A percentile compares a stretch with the other conserved stretches of the same genome.
phyloP scores from a whole-genome alignment of 2,113 vertebrate genomes.

The Vimba vimba region DNA sequence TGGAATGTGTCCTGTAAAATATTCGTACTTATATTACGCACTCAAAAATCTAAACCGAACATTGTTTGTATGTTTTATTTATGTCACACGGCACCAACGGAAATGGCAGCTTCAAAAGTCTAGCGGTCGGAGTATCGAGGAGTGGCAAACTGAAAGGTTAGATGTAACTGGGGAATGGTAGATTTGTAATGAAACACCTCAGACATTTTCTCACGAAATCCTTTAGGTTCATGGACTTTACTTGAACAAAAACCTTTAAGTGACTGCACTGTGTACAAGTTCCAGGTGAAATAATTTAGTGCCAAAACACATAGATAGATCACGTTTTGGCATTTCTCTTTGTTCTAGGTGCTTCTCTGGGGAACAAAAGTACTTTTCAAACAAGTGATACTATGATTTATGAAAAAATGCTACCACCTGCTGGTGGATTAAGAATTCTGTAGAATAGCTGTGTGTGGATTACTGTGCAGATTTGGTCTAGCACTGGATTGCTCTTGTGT shows the following conservation, averaged over 20 bases:
- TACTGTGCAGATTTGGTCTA: background rate
- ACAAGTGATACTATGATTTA: background rate
- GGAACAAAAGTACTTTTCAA: background rate
- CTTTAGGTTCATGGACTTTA: background rate
- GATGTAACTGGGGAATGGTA: slow-evolving; percentile 9
- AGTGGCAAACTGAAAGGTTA: slow-evolving; percentile 32
- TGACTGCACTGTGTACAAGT: background rate
- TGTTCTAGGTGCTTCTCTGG: background rate
- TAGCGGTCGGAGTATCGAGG: slow-evolving; percentile 7
- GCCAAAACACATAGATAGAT: background rate
- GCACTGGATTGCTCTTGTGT: background rate
- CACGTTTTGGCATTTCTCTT: background rate
- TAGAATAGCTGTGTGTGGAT: background rate
- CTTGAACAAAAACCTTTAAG: background rate
- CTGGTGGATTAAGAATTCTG: slow-evolving; percentile 4
- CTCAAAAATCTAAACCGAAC: background rate
- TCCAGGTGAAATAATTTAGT: background rate
- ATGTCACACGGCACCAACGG: background rate
- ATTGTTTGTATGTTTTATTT: background rate
- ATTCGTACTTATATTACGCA: background rate
- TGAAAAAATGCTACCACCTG: slow-evolving; percentile 22
- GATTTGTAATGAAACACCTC: background rate
- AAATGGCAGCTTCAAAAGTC: background rate
- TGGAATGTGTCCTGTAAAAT: background rate
- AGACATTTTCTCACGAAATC: background rate